Percentiles rank a stretch among this genome's conserved stretches.
Conservation (phyloP, 2,113 vertebrate genomes). For the Gallinago jamesoni region DNA sequence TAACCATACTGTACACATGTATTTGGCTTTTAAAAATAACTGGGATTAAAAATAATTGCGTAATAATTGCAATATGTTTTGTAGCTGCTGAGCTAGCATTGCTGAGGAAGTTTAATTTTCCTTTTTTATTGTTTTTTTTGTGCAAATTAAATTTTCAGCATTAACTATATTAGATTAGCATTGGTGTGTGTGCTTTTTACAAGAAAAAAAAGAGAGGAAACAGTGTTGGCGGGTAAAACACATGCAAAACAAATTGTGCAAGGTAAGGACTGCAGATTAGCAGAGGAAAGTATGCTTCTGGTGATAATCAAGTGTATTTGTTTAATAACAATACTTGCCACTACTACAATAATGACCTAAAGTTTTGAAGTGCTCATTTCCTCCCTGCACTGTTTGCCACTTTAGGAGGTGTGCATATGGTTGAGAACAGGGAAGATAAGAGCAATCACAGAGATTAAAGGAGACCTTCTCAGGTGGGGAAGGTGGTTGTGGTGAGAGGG, state of each 20-base stretch:
- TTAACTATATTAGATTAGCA: neutral
- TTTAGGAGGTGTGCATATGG: neutral
- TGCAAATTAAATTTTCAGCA: neutral
- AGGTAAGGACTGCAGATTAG: neutral
- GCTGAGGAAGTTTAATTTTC: neutral
- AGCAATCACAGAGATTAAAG: neutral
- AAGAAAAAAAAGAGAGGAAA: neutral
- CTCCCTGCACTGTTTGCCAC: constrained; percentile 23
- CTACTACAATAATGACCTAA: constrained; percentile 2
- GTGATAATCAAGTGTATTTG: constrained; percentile 18
- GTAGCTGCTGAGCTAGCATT: neutral
- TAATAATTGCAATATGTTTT: neutral
- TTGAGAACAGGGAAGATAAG: neutral
- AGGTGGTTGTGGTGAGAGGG: accelerated
- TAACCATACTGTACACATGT: neutral
- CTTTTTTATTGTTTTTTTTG: neutral
- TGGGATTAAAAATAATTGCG: neutral
- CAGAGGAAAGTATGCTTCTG: constrained; percentile 7
- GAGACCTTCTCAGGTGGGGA: neutral
- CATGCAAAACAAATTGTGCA: neutral
- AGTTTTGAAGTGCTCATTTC: constrained; percentile 51
- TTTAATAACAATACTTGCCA: constrained; percentile 30
- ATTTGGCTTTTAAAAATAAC: neutral
- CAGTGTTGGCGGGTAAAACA: neutral
- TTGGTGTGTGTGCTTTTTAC: neutral